Conservation (phyloP, 1,140 invertebrate species). For the Atta colombica region DNA sequence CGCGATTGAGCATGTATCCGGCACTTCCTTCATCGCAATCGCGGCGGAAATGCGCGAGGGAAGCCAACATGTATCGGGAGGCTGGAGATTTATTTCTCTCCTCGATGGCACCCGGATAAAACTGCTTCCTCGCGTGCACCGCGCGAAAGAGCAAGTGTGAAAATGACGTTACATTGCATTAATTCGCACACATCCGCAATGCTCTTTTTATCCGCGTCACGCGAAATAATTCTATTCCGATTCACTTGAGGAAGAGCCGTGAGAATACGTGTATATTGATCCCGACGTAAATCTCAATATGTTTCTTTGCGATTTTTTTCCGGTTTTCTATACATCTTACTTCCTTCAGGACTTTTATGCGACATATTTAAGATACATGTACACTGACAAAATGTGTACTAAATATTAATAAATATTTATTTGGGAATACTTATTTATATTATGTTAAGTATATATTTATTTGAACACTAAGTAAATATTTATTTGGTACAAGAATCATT, state of each 20-base stretch:
- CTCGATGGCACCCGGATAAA: slow-evolving; percentile 25
- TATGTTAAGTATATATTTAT: too few relatives aligned
- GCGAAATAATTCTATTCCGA: background rate
- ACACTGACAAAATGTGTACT: too few relatives aligned
- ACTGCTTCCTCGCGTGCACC: slow-evolving; percentile 18
- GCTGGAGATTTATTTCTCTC: slow-evolving; percentile 53
- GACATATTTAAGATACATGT: background rate
- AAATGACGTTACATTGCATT: slow-evolving; percentile 32
- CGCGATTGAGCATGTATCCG: slow-evolving; percentile 33
- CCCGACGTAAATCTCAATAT: background rate
- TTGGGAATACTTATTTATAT: too few relatives aligned
- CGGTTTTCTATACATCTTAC: background rate
- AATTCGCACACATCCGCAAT: slow-evolving; percentile 1
- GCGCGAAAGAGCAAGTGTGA: slow-evolving; percentile 42
- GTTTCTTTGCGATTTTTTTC: background rate
- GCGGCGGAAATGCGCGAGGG: slow-evolving; percentile 27
- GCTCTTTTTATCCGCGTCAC: background rate
- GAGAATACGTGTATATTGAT: background rate
- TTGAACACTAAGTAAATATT: too few relatives aligned
- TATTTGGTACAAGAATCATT: too few relatives aligned
- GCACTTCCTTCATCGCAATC: slow-evolving; percentile 42
- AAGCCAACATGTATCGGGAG: slow-evolving; percentile 21
- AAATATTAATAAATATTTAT: too few relatives aligned
- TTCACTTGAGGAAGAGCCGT: background rate
- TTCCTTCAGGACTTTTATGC: background rate